Evolutionary conservation across 2,797 vertebrate species (phyloP).

Genomic region (Erethizon dorsatum): DNA sequence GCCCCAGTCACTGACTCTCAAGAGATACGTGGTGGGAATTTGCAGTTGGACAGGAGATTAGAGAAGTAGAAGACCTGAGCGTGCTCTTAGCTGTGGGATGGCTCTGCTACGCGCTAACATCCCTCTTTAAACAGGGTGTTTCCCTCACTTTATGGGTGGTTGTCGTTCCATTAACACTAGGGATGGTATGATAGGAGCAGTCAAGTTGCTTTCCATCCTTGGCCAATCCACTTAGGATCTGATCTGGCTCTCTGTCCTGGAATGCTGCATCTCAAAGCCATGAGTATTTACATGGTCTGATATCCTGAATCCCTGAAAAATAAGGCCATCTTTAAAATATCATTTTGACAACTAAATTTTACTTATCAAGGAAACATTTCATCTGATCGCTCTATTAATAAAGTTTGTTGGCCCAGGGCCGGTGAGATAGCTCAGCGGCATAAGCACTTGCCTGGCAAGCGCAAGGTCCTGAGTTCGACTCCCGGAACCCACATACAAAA

Average conservation of each 20-base stretch:
- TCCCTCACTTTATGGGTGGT: neutral
- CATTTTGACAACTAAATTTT: constrained; percentile 51
- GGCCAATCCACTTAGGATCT: neutral
- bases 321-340: constrained; percentile 5
- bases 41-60: neutral
- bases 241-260: neutral
- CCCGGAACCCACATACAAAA: no score
- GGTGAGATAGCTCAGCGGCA: no score
- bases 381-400: neutral
- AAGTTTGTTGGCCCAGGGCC: neutral
- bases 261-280: constrained; percentile 1
- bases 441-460: no score
- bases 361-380: constrained; percentile 49
- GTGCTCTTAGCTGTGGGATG: neutral
- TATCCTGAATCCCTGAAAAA: neutral
- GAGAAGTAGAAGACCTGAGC: neutral
- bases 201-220: neutral
- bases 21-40: neutral
- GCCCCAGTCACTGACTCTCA: neutral
- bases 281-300: neutral
- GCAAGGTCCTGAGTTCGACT: no score
- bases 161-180: neutral
- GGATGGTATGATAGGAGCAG: accelerated
- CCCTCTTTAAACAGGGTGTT: neutral
- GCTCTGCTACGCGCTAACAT: neutral